Evolutionary conservation across 2,888 invertebrate species (phyloP).

Genomic region (Leptopterna dolabrata): DNA sequence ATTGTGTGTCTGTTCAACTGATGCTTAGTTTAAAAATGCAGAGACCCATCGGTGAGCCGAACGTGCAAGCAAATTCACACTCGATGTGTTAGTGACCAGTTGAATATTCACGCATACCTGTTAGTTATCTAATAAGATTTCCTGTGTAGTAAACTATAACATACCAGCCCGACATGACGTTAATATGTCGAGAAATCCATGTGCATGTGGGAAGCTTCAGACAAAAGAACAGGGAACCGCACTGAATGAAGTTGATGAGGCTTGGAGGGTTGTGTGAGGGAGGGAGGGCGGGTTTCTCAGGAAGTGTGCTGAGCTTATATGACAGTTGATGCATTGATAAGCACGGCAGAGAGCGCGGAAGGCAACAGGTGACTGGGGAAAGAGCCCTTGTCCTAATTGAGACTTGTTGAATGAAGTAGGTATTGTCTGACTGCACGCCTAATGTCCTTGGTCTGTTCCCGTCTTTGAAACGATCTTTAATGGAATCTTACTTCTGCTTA

Average conservation of each 20-base stretch:
- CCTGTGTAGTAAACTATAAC: too few relatives aligned
- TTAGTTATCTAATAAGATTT: too few relatives aligned
- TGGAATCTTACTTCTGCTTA: background rate
- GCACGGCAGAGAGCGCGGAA: background rate
- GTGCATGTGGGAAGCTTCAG: background rate
- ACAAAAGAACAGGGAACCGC: background rate
- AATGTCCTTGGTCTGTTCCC: slow-evolving; percentile 21
- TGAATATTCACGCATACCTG: too few relatives aligned
- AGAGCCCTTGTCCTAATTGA: slow-evolving; percentile 41
- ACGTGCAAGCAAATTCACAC: too few relatives aligned
- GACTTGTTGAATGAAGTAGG: slow-evolving; percentile 49
- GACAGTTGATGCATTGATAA: slow-evolving; percentile 49
- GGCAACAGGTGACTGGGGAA: slow-evolving; percentile 21
- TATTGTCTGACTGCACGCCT: slow-evolving; percentile 32
- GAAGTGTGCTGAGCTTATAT: slow-evolving; percentile 33
- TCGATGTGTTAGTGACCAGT: too few relatives aligned
- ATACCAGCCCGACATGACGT: too few relatives aligned
- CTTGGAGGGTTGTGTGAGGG: background rate
- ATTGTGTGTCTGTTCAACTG: too few relatives aligned
- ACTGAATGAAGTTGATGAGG: background rate
- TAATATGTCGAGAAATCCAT: too few relatives aligned
- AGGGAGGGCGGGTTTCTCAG: slow-evolving; percentile 13
- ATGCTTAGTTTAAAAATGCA: too few relatives aligned
- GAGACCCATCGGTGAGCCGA: too few relatives aligned
- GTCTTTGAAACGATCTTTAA: background rate